Conservation (phyloP, 2,113 vertebrate genomes). For the Noturus placidus region DNA sequence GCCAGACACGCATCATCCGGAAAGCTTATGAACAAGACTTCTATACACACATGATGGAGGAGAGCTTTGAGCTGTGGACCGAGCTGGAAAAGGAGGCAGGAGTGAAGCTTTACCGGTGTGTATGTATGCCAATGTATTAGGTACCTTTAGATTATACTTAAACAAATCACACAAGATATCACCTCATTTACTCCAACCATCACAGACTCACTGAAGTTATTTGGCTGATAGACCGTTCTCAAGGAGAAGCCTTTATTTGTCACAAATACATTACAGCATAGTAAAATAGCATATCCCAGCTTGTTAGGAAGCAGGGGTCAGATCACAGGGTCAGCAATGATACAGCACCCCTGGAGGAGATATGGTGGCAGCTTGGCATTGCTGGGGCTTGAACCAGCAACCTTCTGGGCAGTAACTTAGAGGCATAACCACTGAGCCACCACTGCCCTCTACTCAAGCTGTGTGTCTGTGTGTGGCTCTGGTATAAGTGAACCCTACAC, state of each 20-base stretch:
- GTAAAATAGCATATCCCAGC: too few species aligned
- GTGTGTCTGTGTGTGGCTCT: not conserved
- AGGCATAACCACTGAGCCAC: too few species aligned
- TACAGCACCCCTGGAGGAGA: too few species aligned
- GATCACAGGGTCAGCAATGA: too few species aligned
- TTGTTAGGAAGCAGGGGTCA: too few species aligned
- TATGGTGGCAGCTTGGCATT: too few species aligned
- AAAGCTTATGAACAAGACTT: slow-evolving; percentile 74
- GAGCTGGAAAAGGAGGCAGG: slow-evolving; percentile 77
- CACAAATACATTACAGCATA: too few species aligned
- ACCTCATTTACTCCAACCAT: not conserved
- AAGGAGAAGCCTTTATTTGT: not conserved
- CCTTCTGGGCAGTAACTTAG: too few species aligned
- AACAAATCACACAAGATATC: not conserved
- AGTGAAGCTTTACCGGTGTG: slow-evolving; percentile 79
- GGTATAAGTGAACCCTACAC: not conserved
- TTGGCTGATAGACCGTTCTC: not conserved
- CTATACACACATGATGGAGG: slow-evolving; percentile 83
- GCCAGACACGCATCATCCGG: slow-evolving; percentile 87
- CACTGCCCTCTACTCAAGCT: not conserved
- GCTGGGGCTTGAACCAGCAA: too few species aligned
- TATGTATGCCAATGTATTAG: not conserved
- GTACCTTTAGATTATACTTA: not conserved
- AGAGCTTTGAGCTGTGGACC: slow-evolving; percentile 81
- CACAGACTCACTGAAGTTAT: not conserved